phyloP scores from a whole-genome alignment of 2,797 vertebrate species.

The Phoeniculus purpureus region DNA sequence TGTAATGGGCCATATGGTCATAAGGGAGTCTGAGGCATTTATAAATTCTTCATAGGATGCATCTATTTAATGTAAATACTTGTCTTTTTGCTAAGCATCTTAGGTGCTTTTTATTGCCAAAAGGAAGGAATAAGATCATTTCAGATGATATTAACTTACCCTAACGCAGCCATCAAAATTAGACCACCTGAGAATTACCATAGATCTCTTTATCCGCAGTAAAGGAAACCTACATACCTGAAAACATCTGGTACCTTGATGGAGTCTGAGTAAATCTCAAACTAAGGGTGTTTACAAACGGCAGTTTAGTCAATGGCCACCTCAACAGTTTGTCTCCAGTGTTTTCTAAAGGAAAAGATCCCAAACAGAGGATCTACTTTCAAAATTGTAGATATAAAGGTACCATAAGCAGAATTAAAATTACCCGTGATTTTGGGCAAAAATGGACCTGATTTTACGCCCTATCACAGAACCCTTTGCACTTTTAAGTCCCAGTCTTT shows the following conservation, averaged over 20 bases:
- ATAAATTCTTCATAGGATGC: neutral
- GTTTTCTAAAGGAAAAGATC: neutral
- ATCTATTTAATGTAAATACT: neutral
- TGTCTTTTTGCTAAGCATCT: neutral
- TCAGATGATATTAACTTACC: neutral
- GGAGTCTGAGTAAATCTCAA: neutral
- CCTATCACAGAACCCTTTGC: neutral
- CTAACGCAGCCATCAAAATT: neutral
- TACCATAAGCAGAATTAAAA: rapidly evolving
- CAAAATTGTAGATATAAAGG: neutral
- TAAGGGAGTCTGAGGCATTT: neutral
- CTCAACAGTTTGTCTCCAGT: neutral
- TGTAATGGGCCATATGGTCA: neutral
- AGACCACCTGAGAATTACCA: neutral
- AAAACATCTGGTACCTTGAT: neutral
- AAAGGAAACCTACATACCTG: neutral
- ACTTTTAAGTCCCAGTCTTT: neutral
- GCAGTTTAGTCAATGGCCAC: neutral
- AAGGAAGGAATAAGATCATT: neutral
- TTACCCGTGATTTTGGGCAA: neutral
- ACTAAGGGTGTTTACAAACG: neutral
- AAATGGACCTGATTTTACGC: neutral
- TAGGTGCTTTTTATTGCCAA: neutral
- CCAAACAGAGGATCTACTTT: rapidly evolving
- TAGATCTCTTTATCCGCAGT: neutral